Evolutionary conservation across 2,888 invertebrate species (phyloP).

Genomic region (Cataglyphis cursor): DNA sequence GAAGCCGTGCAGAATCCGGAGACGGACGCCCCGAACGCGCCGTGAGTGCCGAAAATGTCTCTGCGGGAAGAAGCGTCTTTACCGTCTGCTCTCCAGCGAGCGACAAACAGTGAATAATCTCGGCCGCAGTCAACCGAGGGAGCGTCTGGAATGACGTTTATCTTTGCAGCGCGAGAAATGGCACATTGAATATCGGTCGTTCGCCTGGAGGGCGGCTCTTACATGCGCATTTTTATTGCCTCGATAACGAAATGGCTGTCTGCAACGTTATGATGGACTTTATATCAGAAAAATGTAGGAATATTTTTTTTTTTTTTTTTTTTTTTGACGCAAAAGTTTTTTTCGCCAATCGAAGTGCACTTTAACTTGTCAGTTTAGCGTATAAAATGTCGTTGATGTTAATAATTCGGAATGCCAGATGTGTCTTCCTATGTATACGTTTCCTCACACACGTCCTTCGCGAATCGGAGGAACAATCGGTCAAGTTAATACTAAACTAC

Average conservation of each 20-base stretch:
- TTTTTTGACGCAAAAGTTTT: neutral
- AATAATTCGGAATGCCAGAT: neutral
- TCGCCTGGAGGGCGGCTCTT: slow-evolving; percentile 5
- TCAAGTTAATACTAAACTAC: slow-evolving; percentile 43
- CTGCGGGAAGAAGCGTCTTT: slow-evolving; percentile 21
- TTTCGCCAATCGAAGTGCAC: neutral
- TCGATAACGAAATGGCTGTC: neutral
- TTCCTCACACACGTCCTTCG: neutral
- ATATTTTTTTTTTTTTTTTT: neutral
- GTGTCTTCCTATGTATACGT: neutral
- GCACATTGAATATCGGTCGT: slow-evolving; percentile 22
- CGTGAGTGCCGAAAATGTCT: slow-evolving; percentile 51
- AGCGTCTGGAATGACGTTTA: slow-evolving; percentile 29
- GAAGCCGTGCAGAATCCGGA: slow-evolving; percentile 47
- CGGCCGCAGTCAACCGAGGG: slow-evolving; percentile 15
- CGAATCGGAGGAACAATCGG: slow-evolving; percentile 25
- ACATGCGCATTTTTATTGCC: neutral
- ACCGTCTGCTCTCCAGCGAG: neutral
- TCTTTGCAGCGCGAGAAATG: slow-evolving; percentile 26
- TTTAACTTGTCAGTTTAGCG: neutral
- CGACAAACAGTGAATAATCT: slow-evolving; percentile 53
- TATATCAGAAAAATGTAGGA: neutral
- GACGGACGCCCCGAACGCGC: slow-evolving; percentile 62
- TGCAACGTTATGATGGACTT: neutral
- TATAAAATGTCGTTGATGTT: slow-evolving; percentile 1